Evolutionary conservation across 2,113 vertebrate species (phyloP).

Genomic region (Solea solea): DNA sequence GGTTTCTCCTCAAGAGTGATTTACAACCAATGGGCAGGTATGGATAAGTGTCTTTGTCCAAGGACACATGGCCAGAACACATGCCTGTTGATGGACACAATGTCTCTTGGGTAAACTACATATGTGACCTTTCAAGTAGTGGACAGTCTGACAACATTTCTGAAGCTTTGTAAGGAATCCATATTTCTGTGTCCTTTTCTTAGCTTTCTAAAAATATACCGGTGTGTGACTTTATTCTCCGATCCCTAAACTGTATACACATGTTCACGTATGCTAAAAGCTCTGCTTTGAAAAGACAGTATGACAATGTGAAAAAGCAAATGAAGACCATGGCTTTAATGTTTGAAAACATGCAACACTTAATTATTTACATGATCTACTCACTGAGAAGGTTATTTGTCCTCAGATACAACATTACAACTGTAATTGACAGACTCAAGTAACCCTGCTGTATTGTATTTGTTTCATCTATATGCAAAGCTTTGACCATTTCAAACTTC

Average conservation of each 20-base stretch:
- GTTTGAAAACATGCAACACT: neutral
- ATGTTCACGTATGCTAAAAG: too few species aligned
- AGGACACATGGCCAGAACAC: slow-evolving; percentile 42
- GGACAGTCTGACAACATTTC: neutral
- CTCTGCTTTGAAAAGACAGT: too few species aligned
- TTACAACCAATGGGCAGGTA: slow-evolving; percentile 10
- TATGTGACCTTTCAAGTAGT: slow-evolving; percentile 14
- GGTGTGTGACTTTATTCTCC: too few species aligned
- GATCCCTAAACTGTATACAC: too few species aligned
- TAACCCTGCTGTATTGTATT: too few species aligned
- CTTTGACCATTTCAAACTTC: too few species aligned
- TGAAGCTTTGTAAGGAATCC: neutral
- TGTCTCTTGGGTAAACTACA: slow-evolving; percentile 9
- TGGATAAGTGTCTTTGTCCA: slow-evolving; percentile 27
- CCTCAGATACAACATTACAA: too few species aligned
- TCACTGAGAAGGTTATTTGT: neutral
- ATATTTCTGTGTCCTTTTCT: neutral
- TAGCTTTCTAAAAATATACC: too few species aligned
- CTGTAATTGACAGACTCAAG: too few species aligned
- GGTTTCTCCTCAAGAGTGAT: slow-evolving; percentile 16
- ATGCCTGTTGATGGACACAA: slow-evolving; percentile 14
- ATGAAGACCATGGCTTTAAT: neutral
- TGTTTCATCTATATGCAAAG: too few species aligned
- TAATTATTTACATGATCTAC: neutral
- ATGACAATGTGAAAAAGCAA: neutral